Conservation (phyloP, 2,797 vertebrate genomes). For the Pseudomugil gertrudae region DNA sequence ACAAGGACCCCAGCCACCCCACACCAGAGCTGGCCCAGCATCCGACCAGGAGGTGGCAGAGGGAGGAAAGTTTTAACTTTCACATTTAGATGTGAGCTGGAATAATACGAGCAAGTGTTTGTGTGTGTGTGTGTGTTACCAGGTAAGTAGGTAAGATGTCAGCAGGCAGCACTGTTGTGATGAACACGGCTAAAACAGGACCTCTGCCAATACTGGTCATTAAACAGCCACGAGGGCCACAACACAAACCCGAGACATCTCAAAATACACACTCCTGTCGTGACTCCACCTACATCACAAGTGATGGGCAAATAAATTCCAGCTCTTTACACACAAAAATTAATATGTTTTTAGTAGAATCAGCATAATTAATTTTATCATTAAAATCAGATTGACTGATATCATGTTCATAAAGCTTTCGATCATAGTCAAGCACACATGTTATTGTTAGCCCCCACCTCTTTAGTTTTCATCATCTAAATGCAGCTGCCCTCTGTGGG, state of each 20-base stretch:
- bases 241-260: slow-evolving; percentile 29
- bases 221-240: slow-evolving; percentile 21
- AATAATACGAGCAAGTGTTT: slow-evolving; percentile 14
- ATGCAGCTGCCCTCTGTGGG: slow-evolving; percentile 33
- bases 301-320: not conserved
- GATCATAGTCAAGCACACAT: not conserved
- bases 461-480: slow-evolving; percentile 10
- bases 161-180: slow-evolving; percentile 23
- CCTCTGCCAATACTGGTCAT: slow-evolving; percentile 26
- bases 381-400: no score
- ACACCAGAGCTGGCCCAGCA: no score
- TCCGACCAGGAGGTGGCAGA: no score
- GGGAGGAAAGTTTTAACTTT: not conserved
- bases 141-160: slow-evolving; percentile 52
- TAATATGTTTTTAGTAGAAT: not conserved
- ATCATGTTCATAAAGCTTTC: not conserved
- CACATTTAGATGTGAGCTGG: not conserved
- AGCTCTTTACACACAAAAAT: no score
- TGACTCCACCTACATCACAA: not conserved
- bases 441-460: not conserved
- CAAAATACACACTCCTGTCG: not conserved
- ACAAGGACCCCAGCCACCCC: no score
- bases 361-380: not conserved
- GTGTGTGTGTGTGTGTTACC: slow-evolving; percentile 8
- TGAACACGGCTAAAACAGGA: slow-evolving; percentile 30